Evolutionary conservation across 2,888 invertebrate species (phyloP).

Genomic region (Melanostoma mellinum): DNA sequence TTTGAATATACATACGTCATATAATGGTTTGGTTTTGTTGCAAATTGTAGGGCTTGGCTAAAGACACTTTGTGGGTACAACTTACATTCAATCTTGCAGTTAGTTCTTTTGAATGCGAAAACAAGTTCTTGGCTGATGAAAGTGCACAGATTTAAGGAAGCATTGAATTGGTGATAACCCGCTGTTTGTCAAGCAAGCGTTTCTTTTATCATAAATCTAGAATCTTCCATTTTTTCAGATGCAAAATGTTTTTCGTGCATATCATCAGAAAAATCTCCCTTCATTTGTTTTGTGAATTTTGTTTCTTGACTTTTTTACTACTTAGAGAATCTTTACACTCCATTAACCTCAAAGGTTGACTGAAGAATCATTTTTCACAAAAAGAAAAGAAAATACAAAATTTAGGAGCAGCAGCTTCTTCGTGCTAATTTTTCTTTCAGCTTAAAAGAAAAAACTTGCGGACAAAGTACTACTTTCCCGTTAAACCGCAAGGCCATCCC

Average conservation of each 20-base stretch:
- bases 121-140: too few species aligned
- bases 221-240: too few species aligned
- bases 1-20: background rate
- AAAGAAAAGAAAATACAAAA: constrained; percentile 25
- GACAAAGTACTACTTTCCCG: constrained; percentile 61
- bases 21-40: background rate
- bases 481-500: constrained; percentile 17
- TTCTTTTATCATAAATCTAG: too few species aligned
- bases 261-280: constrained; percentile 36
- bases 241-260: constrained; percentile 9
- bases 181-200: too few species aligned
- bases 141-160: too few species aligned
- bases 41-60: too few species aligned
- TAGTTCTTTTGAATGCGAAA: too few species aligned
- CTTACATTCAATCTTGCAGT: too few species aligned
- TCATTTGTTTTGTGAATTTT: constrained; percentile 20
- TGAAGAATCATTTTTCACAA: constrained; percentile 60
- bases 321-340: constrained; percentile 66
- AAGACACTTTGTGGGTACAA: too few species aligned
- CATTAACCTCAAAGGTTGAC: constrained; percentile 68
- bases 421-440: constrained; percentile 16
- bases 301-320: constrained; percentile 64
- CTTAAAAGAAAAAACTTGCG: constrained; percentile 25
- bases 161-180: too few species aligned
- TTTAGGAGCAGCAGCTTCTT: constrained; percentile 54